Percentiles rank a stretch among this genome's conserved stretches.
Evolutionary conservation across 2,888 invertebrate species (phyloP).

Genomic region (Agrotis segetum): DNA sequence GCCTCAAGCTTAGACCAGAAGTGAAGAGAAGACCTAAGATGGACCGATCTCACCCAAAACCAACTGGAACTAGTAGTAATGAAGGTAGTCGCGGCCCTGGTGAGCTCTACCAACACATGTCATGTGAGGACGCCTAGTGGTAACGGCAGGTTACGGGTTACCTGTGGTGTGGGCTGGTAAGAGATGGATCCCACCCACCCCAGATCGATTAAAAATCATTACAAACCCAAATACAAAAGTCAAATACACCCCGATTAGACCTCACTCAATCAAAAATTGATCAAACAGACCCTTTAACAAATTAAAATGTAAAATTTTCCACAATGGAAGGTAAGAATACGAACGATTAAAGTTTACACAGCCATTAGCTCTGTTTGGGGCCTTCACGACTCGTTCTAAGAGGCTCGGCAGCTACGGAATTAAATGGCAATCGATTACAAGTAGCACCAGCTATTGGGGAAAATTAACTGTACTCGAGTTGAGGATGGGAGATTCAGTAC

Average conservation of each 20-base stretch:
- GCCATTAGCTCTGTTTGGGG: constrained; percentile 81
- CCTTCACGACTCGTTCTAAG: constrained; percentile 63
- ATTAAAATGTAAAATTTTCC: constrained; percentile 69
- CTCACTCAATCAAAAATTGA: constrained; percentile 58
- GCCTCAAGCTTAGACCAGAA: neutral
- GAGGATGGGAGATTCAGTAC: constrained; percentile 19
- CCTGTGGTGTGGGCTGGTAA: too few species aligned
- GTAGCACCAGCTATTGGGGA: constrained; percentile 74
- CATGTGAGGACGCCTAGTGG: too few species aligned
- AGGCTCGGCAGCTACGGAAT: constrained; percentile 70
- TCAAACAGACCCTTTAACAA: constrained; percentile 49
- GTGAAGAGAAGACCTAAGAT: too few species aligned
- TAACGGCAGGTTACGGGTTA: too few species aligned
- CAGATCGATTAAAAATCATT: neutral
- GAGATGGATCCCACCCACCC: too few species aligned
- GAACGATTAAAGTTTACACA: constrained; percentile 79
- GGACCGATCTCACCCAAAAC: too few species aligned
- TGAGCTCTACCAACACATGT: too few species aligned
- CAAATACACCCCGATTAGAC: constrained; percentile 31
- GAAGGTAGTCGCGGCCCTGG: too few species aligned
- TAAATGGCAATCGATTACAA: constrained; percentile 86
- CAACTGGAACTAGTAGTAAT: too few species aligned
- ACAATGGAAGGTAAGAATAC: constrained; percentile 64
- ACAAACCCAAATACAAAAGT: constrained; percentile 20
- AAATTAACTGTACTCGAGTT: constrained; percentile 64